Evolutionary conservation across 2,888 invertebrate species (phyloP).

Genomic region (Byasa hedistus): DNA sequence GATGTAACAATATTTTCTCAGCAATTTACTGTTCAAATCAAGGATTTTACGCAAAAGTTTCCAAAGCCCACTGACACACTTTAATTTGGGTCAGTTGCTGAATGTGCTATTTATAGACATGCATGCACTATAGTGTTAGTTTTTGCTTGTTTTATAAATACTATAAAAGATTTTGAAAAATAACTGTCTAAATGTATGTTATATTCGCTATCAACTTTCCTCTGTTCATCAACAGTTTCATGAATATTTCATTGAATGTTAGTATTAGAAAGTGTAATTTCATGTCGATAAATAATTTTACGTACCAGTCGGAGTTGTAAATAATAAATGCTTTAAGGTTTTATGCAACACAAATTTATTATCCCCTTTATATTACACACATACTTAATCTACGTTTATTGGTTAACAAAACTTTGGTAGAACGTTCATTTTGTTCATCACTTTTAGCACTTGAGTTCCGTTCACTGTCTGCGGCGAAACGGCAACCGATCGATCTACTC

Average conservation of each 20-base stretch:
- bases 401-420: slow-evolving; percentile 35
- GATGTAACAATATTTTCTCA: not conserved
- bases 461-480: slow-evolving; percentile 8
- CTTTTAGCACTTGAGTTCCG: slow-evolving; percentile 32
- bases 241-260: not conserved
- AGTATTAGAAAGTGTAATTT: not conserved
- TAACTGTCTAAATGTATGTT: not conserved
- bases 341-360: slow-evolving; percentile 39
- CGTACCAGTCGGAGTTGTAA: slow-evolving; percentile 33
- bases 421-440: slow-evolving; percentile 37
- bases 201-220: not conserved
- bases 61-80: slow-evolving; percentile 19
- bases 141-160: not conserved
- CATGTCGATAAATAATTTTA: slow-evolving; percentile 23
- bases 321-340: slow-evolving; percentile 30
- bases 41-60: slow-evolving; percentile 7
- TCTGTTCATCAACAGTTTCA: not conserved
- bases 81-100: slow-evolving; percentile 17
- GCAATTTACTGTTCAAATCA: not conserved
- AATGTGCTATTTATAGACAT: slow-evolving; percentile 5
- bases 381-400: slow-evolving; percentile 33
- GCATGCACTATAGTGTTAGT: not conserved
- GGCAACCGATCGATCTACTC: slow-evolving; percentile 10
- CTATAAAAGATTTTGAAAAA: not conserved
- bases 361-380: slow-evolving; percentile 30